A percentile compares a stretch with the other conserved stretches of the same genome.
Conservation (phyloP, 2,888 invertebrate species). For the Yponomeuta evonymella region DNA sequence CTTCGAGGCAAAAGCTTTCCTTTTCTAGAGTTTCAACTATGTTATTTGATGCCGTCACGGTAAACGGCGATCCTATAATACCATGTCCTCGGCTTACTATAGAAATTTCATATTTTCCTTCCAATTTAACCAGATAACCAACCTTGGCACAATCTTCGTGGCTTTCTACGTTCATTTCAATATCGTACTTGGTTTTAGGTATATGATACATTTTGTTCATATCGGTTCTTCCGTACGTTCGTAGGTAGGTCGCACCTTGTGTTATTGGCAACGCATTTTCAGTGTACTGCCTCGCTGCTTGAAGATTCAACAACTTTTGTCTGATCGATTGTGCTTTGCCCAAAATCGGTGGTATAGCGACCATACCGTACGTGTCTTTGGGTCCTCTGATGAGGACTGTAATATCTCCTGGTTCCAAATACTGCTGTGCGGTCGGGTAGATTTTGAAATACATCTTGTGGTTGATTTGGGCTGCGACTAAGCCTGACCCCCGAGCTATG, state of each 20-base stretch:
- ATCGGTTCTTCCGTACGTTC: constrained; percentile 62
- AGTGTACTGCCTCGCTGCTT: constrained; percentile 50
- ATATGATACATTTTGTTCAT: constrained; percentile 67
- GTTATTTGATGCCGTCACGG: constrained; percentile 60
- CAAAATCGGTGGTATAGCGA: constrained; percentile 57
- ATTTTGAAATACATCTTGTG: constrained; percentile 76
- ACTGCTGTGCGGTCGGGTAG: constrained; percentile 72
- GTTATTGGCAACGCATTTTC: constrained; percentile 61
- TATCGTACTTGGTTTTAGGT: constrained; percentile 67
- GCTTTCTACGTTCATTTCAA: constrained; percentile 65
- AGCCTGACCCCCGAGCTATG: constrained; percentile 77
- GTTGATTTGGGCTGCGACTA: constrained; percentile 74
- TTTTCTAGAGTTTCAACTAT: constrained; percentile 50
- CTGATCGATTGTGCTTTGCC: constrained; percentile 67
- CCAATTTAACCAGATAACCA: constrained; percentile 63
- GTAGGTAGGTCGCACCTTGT: constrained; percentile 61
- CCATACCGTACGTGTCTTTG: constrained; percentile 61
- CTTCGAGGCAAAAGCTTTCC: constrained; percentile 58
- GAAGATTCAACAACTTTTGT: constrained; percentile 59
- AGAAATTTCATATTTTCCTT: constrained; percentile 75
- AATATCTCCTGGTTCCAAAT: constrained; percentile 64
- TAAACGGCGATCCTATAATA: constrained; percentile 77
- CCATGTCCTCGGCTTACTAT: constrained; percentile 73
- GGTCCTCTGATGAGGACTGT: constrained; percentile 68
- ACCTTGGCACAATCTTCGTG: constrained; percentile 70